Base-by-base conservation (phyloP, 2,888 invertebrate genomes). In the Mythimna lalbum region DNA sequence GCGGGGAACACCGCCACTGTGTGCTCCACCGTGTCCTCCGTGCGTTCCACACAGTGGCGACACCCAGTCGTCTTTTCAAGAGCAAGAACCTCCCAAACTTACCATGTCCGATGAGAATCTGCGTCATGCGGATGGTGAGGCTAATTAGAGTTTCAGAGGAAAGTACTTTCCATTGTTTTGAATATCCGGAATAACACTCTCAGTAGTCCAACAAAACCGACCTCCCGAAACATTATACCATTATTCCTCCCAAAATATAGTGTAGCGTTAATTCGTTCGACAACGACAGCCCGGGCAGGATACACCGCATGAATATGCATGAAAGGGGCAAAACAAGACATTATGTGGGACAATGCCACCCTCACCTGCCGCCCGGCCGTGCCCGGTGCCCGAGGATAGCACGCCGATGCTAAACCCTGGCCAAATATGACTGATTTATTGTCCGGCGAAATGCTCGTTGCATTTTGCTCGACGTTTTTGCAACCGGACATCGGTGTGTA, bases 251-350 rank as follows among this genome's bases (percentile, higher is more conserved):
- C 64, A 75, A 80, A 80, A 80, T 79, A 74, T 80, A 83, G 83
- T 83, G 79, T 83, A 57, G 68, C 83, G 75, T 73, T 79, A 83
- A 79, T 79, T 79, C 83, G 72, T 86, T 83, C 74, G 80, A 80
- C 82, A 73, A 76, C 69, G 70, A 39, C 57, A 69, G 61, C 68
- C 52, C 63, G 63, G 68, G 64, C 79, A 69, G 65, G 80, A 82
- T 86, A 86, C 87, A 82, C 84, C 68, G 53, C 67, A 77, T 88
- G 89, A 85, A 90, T 90, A 90, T 91, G 88, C 86, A 90, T 88
- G 86, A 78, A 43, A 36, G 87, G 77, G 83, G 83, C 86, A 87
- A 88, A 89, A 89, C 88, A 88, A 86, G 85, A 86, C 84, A 88
- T 85, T 82, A 86, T 80, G 83, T 75, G 76, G 78, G 73, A 85